A percentile compares a stretch with the other conserved stretches of the same genome.
Conservation (phyloP, 2,888 invertebrate genomes). For the Drosophila anceps region DNA sequence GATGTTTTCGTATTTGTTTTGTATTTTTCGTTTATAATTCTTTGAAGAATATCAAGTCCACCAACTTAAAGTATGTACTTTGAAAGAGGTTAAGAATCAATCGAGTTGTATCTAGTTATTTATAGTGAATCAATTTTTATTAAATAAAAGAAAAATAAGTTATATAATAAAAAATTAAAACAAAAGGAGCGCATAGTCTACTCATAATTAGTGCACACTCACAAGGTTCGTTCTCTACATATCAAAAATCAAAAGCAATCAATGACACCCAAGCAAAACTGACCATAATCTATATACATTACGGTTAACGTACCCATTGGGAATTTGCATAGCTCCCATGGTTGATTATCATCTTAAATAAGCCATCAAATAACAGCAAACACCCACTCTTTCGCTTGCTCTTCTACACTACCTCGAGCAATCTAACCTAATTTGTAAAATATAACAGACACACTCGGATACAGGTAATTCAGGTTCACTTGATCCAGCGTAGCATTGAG, state of each 20-base stretch:
- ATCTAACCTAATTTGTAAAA: constrained; percentile 66
- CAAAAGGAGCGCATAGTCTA: constrained; percentile 19
- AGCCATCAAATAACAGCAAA: constrained; percentile 12
- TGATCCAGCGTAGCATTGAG: constrained; percentile 90
- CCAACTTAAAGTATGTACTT: constrained; percentile 53
- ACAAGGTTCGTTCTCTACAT: constrained; percentile 10
- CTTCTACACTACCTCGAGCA: neutral
- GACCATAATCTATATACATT: neutral
- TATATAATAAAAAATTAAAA: constrained; percentile 59
- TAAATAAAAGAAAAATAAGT: constrained; percentile 73
- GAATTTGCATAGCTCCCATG: neutral
- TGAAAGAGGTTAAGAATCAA: constrained; percentile 54
- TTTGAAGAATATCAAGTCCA: constrained; percentile 39
- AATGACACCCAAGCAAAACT: constrained; percentile 11
- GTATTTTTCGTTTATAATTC: constrained; percentile 23
- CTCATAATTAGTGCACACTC: constrained; percentile 8
- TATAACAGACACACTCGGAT: constrained; percentile 45
- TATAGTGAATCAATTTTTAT: constrained; percentile 76
- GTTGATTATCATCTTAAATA: neutral
- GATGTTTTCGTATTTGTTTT: constrained; percentile 18
- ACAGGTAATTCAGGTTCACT: constrained; percentile 59
- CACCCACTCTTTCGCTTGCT: neutral
- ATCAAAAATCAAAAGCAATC: constrained; percentile 1
- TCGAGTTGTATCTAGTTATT: constrained; percentile 65
- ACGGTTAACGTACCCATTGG: neutral